Base-by-base conservation (phyloP, 2,797 vertebrate genomes). In the Scarus forsteni region DNA sequence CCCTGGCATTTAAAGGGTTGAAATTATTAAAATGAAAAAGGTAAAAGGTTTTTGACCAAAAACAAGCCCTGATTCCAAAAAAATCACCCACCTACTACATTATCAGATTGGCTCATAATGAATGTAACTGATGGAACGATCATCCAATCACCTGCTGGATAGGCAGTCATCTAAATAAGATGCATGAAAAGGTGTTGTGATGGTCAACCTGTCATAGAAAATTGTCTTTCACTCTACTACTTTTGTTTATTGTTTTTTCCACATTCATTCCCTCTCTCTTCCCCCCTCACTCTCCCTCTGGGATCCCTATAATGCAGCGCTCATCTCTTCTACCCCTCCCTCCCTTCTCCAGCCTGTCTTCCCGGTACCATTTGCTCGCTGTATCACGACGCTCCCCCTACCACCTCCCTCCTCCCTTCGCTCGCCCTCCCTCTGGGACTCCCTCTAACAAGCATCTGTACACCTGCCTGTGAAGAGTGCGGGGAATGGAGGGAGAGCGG, bases 371-470 rank as follows among this genome's bases (percentile, higher is more conserved):
- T 80, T 87, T 75, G 52, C 59, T 62, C 69, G 43, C 46, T 16
- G 6, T 46, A 34, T 67, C 18, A n/a, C 40, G 3, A 12, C 38
- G n/a, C 60, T 62, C 19, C 71, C 19, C 19, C 50, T 1, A 1
- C 36, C 13, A 0, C 50, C 3, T 50, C 18, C 48, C 8, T 50
- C 10, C 49, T 66, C 13, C 27, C 27, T 10, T 55, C 70, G 57
- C 68, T 43, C n/a, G 0, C 56, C 44, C 62, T 76, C 74, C 79
- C 83, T 67, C 57, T 62, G 88, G 86, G 88, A 90, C 46, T 46
- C 46, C 66, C 60, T 75, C 75, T 88, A 93, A 93, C 89, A 89
- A 92, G 88, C 86, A 1, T 55, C 75, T 52, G 69, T 75, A 74
- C 81, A 87, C 86, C 83, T 90, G 77, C 13, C 16, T 13, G 13